Evolutionary conservation across 2,797 vertebrate genomes (phyloP), one percentile per base, ranked within the genome.

Genomic region (Hyperoplus immaculatus): DNA sequence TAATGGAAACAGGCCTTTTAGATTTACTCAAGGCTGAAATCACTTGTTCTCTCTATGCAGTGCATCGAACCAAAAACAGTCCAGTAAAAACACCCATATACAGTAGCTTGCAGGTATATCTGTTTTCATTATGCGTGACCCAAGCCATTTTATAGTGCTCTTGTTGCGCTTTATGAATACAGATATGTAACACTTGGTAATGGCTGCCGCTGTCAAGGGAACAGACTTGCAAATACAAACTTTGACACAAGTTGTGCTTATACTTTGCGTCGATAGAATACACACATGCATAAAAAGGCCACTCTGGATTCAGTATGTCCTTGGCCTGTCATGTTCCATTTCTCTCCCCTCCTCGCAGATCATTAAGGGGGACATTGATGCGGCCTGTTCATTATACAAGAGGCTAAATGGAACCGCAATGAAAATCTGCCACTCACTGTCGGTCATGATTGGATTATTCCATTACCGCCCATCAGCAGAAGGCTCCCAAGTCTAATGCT

Each of bases 1-100:
- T 95, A 94, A 95, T 95, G 93, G 94, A 94, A 89, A 77, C 38
- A 0, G 82, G 86, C 88, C 86, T 94, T 94, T 95, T 90, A 94
- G 87, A 84, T 90, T 89, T 92, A 94, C 84, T 88, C 85, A 94
- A 92, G 88, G 89, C 85, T 93, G 89, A 93, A 95, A 95, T 94
- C 88, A 87, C 90, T 92, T 93, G 89, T 94, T 93, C 89, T 89
- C 73, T 85, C 72, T 78, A 74, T 68, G 29, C 77, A 78, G 71
- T 64, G 59, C 80, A 83, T 90, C 75, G 84, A 69, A 21, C 73
- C 76, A 76, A 73, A 87, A 93, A 87, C 78, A 90, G 67, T 78
- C 75, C 18, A 45, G 54, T 78, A 84, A 85, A 80, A 85, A 78
- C 88, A 78, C 58, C 73, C 68, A 85, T 87, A 29, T 29, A 29